These are phyloP conservation scores for Apus apus DNA, from an alignment of 2,113 vertebrate species.

Conservation along the genomic window DNA sequence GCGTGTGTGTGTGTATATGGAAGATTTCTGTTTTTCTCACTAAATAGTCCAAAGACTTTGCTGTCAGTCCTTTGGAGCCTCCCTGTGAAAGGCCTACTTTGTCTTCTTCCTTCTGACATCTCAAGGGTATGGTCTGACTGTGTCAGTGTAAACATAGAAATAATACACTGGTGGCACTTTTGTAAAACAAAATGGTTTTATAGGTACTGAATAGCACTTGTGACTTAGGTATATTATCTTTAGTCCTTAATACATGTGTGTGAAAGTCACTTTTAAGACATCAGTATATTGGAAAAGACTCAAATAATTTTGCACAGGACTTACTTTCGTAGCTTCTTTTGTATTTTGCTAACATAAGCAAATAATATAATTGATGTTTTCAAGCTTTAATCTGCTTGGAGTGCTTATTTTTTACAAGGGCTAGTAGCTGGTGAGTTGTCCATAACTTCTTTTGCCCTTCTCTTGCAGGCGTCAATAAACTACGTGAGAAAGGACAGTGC, in stretches of 20 bases:
- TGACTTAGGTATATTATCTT: not conserved
- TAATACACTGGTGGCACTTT: not conserved
- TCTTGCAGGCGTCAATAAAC: not conserved
- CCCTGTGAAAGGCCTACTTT: not conserved
- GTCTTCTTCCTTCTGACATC: not conserved
- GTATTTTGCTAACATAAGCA: not conserved
- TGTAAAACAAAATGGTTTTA: not conserved
- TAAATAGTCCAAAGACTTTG: not conserved
- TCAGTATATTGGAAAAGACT: not conserved
- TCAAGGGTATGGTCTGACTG: not conserved
- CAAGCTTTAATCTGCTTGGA: not conserved
- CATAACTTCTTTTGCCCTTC: not conserved
- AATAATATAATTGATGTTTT: not conserved
- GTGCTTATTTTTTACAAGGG: not conserved
- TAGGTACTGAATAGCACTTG: not conserved
- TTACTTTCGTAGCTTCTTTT: not conserved
- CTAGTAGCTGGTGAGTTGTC: not conserved
- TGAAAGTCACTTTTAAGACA: not conserved
- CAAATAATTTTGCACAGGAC: not conserved
- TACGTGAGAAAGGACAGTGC: not conserved
- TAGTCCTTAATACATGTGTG: not conserved
- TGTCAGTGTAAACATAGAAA: not conserved
- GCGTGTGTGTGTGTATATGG: not conserved
- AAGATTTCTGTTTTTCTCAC: not conserved
- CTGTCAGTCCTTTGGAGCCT: not conserved